Base-by-base conservation (phyloP, 2,888 invertebrate species). In the Asteroscopus sphinx region DNA sequence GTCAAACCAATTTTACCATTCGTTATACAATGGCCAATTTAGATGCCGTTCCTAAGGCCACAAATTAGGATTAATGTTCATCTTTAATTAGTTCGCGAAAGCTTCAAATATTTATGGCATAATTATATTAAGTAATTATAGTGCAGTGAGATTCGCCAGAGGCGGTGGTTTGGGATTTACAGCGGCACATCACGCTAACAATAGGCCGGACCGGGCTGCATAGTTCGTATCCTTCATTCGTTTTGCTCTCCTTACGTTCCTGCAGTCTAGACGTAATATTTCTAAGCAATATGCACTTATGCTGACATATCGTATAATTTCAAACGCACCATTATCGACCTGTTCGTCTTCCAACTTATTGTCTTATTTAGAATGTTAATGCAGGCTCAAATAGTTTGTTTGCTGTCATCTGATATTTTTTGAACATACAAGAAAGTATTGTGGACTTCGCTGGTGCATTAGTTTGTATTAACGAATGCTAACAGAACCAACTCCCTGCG, bases 251-350 rank as follows among this genome's bases (percentile, higher is more conserved):
- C 57, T 77, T 81, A 82, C 92, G 91, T 92, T 91, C 92, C 82
- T 86, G 68, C 68, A 73, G 92, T 94, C 93, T 94, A 93, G 93
- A 94, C 93, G 85, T 85, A 86, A 90, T 92, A 92, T 90, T 87
- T 92, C 89, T 83, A 83, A 85, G 73, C 73, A 81, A 87, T 54
- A 88, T 87, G 21, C 21, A 21, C 21, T 21, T 21, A 21, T 21
- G 81, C 79, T 79, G 79, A 81, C 81, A 75, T 82, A 80, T 81
- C 74, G 79, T 81, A 81, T 78, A 83, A 85, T 83, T 85, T 82
- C 54, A 74, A 77, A 78, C 72, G 42, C 17, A 35, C 45, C 53
- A 59, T 59, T 67, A 64, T 75, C 56, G 25, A 47, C 13, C 17
- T 40, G 45, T 49, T 60, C 33, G 7, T 48, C 45, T 42, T 32